Evolutionary conservation across 2,797 vertebrate species (phyloP).

Genomic region (Ceyx erithaca): DNA sequence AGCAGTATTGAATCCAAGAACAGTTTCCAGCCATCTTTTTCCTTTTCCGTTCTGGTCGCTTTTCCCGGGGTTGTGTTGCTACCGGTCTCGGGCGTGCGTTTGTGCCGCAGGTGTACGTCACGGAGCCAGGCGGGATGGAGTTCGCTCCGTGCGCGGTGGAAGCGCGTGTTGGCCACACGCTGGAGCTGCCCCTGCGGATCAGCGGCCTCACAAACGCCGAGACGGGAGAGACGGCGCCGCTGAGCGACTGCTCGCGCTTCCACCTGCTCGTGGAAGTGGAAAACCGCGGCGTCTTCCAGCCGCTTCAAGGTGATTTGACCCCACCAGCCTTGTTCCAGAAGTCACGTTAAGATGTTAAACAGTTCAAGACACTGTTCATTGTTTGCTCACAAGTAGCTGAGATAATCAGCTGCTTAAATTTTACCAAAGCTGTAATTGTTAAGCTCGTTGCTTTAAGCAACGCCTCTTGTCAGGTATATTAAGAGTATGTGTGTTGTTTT

Average conservation of each 20-base stretch:
- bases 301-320: slow-evolving; percentile 80
- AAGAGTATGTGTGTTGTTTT: not conserved
- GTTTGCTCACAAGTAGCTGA: not conserved
- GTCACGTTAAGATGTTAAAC: not conserved
- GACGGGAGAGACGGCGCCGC: slow-evolving; percentile 78
- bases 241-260: slow-evolving; percentile 95
- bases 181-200: slow-evolving; percentile 91
- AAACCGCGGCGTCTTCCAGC: slow-evolving; percentile 85
- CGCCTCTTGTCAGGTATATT: not conserved
- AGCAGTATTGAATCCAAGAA: not conserved
- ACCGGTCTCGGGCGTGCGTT: not conserved
- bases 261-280: slow-evolving; percentile 89
- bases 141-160: slow-evolving; percentile 90
- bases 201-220: slow-evolving; percentile 79
- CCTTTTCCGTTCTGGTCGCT: not conserved
- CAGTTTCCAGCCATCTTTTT: not conserved
- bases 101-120: slow-evolving; percentile 87
- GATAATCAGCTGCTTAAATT: not conserved
- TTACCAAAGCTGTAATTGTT: not conserved
- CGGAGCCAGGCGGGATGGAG: slow-evolving; percentile 92
- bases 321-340: not conserved
- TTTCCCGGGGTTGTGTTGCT: not conserved
- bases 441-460: not conserved
- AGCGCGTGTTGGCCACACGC: slow-evolving; percentile 80
- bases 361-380: not conserved